These are phyloP conservation scores for Rhaphigaster nebulosa DNA, from an alignment of 2,888 invertebrate species.

Conservation along the genomic window DNA sequence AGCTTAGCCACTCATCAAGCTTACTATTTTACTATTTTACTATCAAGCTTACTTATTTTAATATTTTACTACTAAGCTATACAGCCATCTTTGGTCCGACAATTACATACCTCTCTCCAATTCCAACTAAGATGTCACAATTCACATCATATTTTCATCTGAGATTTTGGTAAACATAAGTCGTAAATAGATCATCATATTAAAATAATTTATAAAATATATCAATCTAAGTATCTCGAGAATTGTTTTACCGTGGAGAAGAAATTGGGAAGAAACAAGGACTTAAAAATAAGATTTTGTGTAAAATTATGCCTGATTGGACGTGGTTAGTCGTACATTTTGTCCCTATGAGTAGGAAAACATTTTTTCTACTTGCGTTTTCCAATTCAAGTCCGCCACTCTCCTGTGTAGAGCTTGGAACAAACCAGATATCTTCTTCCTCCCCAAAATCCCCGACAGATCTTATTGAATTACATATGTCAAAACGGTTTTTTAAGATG, in stretches of 20 bases:
- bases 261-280: background rate
- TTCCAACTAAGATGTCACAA: background rate
- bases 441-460: background rate
- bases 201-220: background rate
- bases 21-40: no score
- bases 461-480: background rate
- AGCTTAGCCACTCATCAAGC: no score
- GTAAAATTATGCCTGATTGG: background rate
- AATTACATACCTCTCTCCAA: background rate
- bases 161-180: background rate
- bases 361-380: slow-evolving; percentile 1
- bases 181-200: background rate
- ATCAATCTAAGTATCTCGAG: background rate
- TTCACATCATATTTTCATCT: background rate
- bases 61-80: no score
- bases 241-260: background rate
- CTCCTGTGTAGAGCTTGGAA: background rate
- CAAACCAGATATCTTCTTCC: background rate
- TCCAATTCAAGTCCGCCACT: background rate
- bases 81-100: no score
- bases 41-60: no score
- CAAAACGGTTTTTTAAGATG: background rate
- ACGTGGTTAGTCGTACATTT: background rate
- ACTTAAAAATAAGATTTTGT: background rate
- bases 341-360: background rate